Evolutionary conservation across 1,140 invertebrate genomes (phyloP), one percentile per base, ranked within the genome.

Genomic region (Geopemphigus sp.): DNA sequence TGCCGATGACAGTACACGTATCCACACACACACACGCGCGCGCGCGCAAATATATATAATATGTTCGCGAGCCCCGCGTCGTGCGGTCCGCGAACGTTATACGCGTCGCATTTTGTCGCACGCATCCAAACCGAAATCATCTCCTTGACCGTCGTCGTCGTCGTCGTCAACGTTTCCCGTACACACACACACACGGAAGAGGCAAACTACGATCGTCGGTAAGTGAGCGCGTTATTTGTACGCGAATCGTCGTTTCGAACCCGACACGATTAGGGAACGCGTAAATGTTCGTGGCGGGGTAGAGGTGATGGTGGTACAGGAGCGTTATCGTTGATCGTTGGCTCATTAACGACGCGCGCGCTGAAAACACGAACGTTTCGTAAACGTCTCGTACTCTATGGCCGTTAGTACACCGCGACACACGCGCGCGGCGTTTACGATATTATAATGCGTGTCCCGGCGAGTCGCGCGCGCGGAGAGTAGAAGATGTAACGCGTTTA

Each of bases 1-100:
- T 68, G 22, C 68, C 50, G 68, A 72, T 54, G 68, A 72, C 68
- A 72, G 68, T 72, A 22, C 66, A 72, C 68, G 68, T 72, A 68
- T 22, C 45, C 66, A 68, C 39, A 24, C 6, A 19, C 12, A 59
- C n/a, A 22, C 32, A 39, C 32, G 8, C 32, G 32, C 32, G 8
- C 8, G 8, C 32, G 8, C 32, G 8, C 32, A 39, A 3, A 8
- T 39, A 39, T 24, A 39, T 68, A 24, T 15, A 1, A 63, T 66
- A 15, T 24, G 29, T 64, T 14, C 15, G 15, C 17, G 26, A 10
- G 5, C 17, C 4, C 5, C 3, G 29, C 8, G 29, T 39, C 32
- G 11, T 39, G 39, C 64, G 1, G 5, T 3, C 6, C 14, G 8
- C 22, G 14, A 22, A 47, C 45, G 45, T 24, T 24, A 8, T 39